These are phyloP conservation scores for Dendrophyllia cribrosa DNA, from an alignment of 64 coral and sea anemone genomes.

Conservation along the genomic window DNA sequence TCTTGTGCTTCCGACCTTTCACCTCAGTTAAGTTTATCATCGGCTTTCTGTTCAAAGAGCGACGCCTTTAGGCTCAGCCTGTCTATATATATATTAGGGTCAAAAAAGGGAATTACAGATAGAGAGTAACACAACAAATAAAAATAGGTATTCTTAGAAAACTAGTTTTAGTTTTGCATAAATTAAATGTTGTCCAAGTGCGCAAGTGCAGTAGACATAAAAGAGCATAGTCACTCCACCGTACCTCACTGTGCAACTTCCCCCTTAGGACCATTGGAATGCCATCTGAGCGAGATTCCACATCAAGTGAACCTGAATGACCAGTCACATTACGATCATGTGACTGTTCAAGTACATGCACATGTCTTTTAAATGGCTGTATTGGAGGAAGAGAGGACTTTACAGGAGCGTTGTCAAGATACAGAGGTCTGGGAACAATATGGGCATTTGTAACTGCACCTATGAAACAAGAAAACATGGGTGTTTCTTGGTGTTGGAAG, in stretches of 20 bases:
- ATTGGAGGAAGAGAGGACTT: slow-evolving; percentile 72
- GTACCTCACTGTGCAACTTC: slow-evolving; percentile 33
- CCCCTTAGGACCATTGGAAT: slow-evolving; percentile 26
- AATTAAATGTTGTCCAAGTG: no score
- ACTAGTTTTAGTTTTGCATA: no score
- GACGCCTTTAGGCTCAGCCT: no score
- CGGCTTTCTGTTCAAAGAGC: no score
- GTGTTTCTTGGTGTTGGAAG: no score
- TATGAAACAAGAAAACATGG: not conserved
- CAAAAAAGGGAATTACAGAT: no score
- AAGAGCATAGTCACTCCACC: not conserved
- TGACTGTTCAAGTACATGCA: slow-evolving; percentile 21
- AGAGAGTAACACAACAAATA: no score
- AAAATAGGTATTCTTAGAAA: no score
- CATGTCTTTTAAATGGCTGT: slow-evolving; percentile 85
- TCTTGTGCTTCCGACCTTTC: no score
- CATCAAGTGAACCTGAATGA: not conserved
- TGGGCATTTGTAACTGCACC: slow-evolving; percentile 81
- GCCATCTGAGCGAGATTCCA: not conserved
- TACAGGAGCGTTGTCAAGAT: slow-evolving; percentile 42
- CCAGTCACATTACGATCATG: not conserved
- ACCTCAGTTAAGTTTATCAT: no score
- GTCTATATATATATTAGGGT: no score
- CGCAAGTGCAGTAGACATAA: no score
- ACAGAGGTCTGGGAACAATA: slow-evolving; percentile 64